Percentiles rank a stretch among this genome's conserved stretches.
phyloP scores from a whole-genome alignment of 2,113 vertebrate species.

The Pagrus major region DNA sequence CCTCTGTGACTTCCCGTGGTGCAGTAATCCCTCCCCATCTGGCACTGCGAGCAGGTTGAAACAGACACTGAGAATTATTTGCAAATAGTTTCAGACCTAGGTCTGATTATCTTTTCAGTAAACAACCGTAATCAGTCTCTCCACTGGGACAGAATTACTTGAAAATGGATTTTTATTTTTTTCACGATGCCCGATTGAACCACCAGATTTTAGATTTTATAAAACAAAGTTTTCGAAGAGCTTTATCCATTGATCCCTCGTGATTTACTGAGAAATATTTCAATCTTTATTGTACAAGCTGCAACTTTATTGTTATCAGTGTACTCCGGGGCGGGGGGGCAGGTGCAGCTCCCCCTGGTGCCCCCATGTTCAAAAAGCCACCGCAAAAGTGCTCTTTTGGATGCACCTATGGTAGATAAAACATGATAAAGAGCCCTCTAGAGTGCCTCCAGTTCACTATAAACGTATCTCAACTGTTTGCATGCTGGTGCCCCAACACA shows the following conservation, averaged over 20 bases:
- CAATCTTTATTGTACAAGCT: slow-evolving; percentile 20
- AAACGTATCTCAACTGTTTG: too few relatives aligned
- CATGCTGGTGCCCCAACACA: too few relatives aligned
- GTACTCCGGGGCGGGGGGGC: too few relatives aligned
- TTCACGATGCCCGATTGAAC: slow-evolving; percentile 16
- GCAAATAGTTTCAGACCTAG: slow-evolving; percentile 53
- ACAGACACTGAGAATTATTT: slow-evolving; percentile 53
- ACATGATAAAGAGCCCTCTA: too few relatives aligned
- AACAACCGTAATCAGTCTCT: slow-evolving; percentile 37
- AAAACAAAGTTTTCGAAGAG: slow-evolving; percentile 21
- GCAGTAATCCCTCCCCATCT: slow-evolving; percentile 61
- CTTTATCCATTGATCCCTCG: slow-evolving; percentile 37
- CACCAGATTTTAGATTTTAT: slow-evolving; percentile 22
- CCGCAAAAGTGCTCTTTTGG: too few relatives aligned
- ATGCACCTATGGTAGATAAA: too few relatives aligned
- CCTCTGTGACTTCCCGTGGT: slow-evolving; percentile 40
- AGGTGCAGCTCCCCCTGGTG: too few relatives aligned
- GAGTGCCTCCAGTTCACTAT: too few relatives aligned
- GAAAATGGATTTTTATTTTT: not conserved
- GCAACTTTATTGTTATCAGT: too few relatives aligned
- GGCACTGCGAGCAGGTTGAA: slow-evolving; percentile 58
- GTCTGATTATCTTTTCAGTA: slow-evolving; percentile 54
- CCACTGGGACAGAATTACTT: slow-evolving; percentile 37
- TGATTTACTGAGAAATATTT: slow-evolving; percentile 23
- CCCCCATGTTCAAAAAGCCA: too few relatives aligned